Percentiles rank a stretch among this genome's conserved stretches.
phyloP scores from a whole-genome alignment of 2,113 vertebrate species.

The Nothocercus nigrocapillus region DNA sequence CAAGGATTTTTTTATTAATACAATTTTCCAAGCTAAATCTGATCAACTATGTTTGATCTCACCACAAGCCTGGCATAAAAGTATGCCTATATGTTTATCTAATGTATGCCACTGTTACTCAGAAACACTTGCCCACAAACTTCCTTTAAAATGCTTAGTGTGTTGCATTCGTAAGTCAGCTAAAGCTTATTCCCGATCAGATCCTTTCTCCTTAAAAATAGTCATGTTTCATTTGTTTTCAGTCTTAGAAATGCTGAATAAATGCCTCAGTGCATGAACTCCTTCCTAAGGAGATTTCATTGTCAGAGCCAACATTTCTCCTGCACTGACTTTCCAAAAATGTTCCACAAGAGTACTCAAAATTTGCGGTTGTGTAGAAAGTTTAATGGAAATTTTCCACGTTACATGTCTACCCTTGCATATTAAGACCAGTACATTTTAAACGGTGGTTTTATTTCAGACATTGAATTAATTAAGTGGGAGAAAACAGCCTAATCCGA shows the following conservation, averaged over 20 bases:
- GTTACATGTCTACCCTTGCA: conserved; percentile 49
- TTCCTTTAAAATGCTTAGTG: background rate
- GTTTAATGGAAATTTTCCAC: conserved; percentile 73
- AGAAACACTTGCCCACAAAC: background rate
- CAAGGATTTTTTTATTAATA: background rate
- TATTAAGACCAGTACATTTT: conserved; percentile 72
- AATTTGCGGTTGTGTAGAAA: conserved; percentile 65
- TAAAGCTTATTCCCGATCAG: background rate
- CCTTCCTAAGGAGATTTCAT: conserved; percentile 36
- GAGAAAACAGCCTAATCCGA: background rate
- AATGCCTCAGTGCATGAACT: conserved; percentile 20
- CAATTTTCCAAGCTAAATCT: background rate
- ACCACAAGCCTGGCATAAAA: background rate
- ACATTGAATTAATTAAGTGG: conserved; percentile 58
- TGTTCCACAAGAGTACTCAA: conserved; percentile 51
- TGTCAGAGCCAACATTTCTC: conserved; percentile 41
- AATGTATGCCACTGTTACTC: background rate
- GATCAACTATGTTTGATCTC: background rate
- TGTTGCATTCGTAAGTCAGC: background rate
- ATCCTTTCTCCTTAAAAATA: background rate
- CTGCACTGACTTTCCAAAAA: conserved; percentile 38
- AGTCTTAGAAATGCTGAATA: conserved; percentile 52
- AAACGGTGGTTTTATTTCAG: conserved; percentile 71
- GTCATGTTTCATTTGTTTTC: background rate
- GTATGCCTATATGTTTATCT: background rate